phyloP scores from a whole-genome alignment of 2,797 vertebrate species.

The Pangasius djambal region DNA sequence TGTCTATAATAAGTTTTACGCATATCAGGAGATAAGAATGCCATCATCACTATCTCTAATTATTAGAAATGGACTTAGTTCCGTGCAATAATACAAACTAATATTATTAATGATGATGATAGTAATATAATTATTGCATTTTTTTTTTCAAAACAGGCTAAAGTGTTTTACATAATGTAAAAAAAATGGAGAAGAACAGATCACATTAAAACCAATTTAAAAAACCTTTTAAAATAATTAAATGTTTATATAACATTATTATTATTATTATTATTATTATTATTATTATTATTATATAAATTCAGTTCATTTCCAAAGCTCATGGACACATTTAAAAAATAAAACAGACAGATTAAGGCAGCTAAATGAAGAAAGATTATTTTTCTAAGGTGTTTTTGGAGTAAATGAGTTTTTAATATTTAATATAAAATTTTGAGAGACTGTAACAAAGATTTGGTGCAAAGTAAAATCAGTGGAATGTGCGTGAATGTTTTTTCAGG shows the following conservation, averaged over 20 bases:
- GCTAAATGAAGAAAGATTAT: no score
- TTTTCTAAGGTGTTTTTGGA: not conserved
- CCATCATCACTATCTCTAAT: not conserved
- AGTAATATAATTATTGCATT: no score
- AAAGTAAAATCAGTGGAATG: not conserved
- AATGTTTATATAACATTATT: not conserved
- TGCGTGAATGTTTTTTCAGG: conserved; percentile 63
- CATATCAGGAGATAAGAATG: not conserved
- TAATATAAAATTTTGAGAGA: not conserved
- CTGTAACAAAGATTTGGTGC: not conserved
- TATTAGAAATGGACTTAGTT: not conserved
- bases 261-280: no score
- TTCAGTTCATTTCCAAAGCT: not conserved
- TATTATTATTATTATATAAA: no score
- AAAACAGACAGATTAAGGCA: not conserved
- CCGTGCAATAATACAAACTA: not conserved
- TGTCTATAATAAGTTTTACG: not conserved
- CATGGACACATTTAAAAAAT: not conserved
- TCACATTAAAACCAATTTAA: not conserved
- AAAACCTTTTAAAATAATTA: not conserved
- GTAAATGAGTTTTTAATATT: not conserved
- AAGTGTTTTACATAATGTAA: no score
- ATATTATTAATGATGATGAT: not conserved
- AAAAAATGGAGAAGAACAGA: not conserved
- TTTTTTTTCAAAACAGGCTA: no score